Base-by-base conservation (phyloP, 2,797 vertebrate genomes). In the Bovichtus diacanthus region DNA sequence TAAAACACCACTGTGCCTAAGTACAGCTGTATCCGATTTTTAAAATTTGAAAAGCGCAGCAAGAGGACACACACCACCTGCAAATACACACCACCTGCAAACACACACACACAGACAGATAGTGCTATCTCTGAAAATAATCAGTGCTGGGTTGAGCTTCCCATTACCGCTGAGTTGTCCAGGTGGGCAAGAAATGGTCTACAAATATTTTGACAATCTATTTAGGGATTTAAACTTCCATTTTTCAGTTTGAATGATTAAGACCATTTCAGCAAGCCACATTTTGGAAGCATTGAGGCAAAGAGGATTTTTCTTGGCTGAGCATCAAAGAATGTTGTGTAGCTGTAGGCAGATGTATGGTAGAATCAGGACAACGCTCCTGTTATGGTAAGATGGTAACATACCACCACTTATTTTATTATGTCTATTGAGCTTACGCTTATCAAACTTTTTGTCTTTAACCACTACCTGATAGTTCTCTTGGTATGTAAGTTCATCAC, bases 261-360 rank as follows among this genome's bases (percentile, higher is more conserved):
- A 61, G 18, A 49, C 1, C 12, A 10, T 67, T 36, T 55, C 36
- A 29, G 18, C 9, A 9, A 64, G 19, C 27, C 12, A 50, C n/a
- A 18, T 56, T 47, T 21, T 66, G 23, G 29, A 41, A 69, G 29
- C 44, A 29, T 10, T 21, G 65, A 62, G 44, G 54, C 34, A 38
- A 64, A 34, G 46, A 46, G 10, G 15, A 69, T 36, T 72, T 75
- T 46, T 58, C 27, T 62, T 55, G 67, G 51, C 70, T 74, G 13
- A 59, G 41, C 21, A 62, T 79, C 50, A 76, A 34, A 70, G 65
- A 66, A 50, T 38, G n/a, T 39, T 44, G 25, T 44, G 23, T 53
- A 39, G 31, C 53, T 59, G 12, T 6, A 3, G 53, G 58, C 58
- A 62, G 43, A 58, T 54, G 16, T 43, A 44, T 15, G 13, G 34